phyloP scores from a whole-genome alignment of 2,888 invertebrate species.

The Rhagium mordax region DNA sequence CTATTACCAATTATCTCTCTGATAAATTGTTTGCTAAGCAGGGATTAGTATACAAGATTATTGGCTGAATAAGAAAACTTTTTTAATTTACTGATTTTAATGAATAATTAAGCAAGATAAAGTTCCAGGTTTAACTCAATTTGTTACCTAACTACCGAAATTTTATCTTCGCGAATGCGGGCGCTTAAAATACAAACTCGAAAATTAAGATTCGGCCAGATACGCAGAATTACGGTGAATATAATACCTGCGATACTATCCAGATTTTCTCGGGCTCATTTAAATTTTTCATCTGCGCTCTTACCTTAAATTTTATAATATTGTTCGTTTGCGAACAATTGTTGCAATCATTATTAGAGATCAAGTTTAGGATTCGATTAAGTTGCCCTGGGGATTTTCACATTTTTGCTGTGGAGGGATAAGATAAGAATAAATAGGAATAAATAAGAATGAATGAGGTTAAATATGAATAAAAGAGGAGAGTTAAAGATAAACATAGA shows the following conservation, averaged over 20 bases:
- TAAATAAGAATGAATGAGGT: too few relatives aligned
- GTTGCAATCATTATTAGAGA: too few relatives aligned
- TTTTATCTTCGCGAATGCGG: not conserved
- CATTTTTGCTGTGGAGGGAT: too few relatives aligned
- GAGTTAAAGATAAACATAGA: too few relatives aligned
- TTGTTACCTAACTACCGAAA: not conserved
- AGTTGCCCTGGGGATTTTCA: too few relatives aligned
- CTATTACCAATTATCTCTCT: constrained; percentile 4
- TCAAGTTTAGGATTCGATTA: too few relatives aligned
- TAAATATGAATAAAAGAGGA: too few relatives aligned
- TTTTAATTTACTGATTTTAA: constrained; percentile 25
- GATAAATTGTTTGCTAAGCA: constrained; percentile 7
- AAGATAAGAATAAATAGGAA: too few relatives aligned
- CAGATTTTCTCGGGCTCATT: too few relatives aligned
- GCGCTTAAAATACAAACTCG: not conserved
- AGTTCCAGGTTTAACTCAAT: constrained; percentile 7
- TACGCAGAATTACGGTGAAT: not conserved
- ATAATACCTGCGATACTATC: not conserved
- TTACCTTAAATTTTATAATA: too few relatives aligned
- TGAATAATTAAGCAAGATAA: constrained; percentile 20
- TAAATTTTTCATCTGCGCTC: too few relatives aligned
- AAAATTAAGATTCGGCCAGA: not conserved
- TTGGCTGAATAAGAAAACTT: constrained; percentile 12
- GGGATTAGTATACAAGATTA: not conserved
- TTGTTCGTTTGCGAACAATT: too few relatives aligned